Conservation (phyloP, 2,888 invertebrate species). For the Tetropium fuscum region DNA sequence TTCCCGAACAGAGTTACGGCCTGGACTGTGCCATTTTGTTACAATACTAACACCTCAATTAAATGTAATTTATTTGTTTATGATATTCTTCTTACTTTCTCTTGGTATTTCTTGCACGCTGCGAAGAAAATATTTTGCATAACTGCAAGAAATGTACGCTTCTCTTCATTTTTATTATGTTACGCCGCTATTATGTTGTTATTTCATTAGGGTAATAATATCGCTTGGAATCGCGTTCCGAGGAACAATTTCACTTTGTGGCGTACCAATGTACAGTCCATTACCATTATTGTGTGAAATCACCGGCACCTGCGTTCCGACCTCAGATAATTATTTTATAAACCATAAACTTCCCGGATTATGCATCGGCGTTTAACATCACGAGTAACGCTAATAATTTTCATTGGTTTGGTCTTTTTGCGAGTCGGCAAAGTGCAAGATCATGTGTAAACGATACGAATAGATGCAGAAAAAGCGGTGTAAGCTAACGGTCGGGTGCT, state of each 20-base stretch:
- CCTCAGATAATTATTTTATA: constrained; percentile 5
- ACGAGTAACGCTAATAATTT: constrained; percentile 32
- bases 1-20: too few species aligned
- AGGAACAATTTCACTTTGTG: constrained; percentile 9
- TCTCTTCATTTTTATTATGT: too few species aligned
- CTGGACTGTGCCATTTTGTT: too few species aligned
- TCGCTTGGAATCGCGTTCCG: too few species aligned
- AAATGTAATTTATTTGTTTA: too few species aligned
- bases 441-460: constrained; percentile 31
- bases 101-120: too few species aligned
- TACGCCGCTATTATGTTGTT: too few species aligned
- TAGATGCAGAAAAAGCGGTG: constrained; percentile 25
- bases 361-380: constrained; percentile 26
- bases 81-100: too few species aligned
- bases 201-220: too few species aligned
- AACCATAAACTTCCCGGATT: constrained; percentile 3
- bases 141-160: too few species aligned
- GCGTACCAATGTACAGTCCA: constrained; percentile 1
- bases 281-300: constrained; percentile 4
- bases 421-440: constrained; percentile 29
- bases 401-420: constrained; percentile 25
- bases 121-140: too few species aligned
- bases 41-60: too few species aligned
- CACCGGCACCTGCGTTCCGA: neutral
- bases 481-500: constrained; percentile 33